A percentile compares a stretch with the other conserved stretches of the same genome.
phyloP scores from a whole-genome alignment of 2,888 invertebrate species.

The Arrhopalites spinosus region DNA sequence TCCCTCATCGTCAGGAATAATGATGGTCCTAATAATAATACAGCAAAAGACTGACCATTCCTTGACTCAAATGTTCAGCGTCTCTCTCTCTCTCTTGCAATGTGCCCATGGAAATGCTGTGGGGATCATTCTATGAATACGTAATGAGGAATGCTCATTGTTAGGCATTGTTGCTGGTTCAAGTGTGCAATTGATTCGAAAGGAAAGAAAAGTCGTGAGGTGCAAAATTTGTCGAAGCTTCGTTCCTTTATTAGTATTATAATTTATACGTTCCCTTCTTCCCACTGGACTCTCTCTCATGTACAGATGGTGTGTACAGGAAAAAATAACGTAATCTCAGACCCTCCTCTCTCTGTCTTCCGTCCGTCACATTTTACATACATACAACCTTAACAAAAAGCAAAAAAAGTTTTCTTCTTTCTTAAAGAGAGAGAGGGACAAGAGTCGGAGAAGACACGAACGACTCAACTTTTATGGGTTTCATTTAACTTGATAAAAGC shows the following conservation, averaged over 20 bases:
- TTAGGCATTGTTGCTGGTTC: conserved; percentile 23
- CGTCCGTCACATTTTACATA: not conserved
- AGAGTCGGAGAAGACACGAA: conserved; percentile 8
- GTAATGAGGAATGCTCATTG: conserved; percentile 31
- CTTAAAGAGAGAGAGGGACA: too few species aligned
- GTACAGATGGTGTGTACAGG: not conserved
- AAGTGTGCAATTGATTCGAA: conserved; percentile 37
- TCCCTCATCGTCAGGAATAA: conserved; percentile 21
- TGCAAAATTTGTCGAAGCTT: conserved; percentile 43
- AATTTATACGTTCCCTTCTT: not conserved
- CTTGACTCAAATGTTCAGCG: not conserved
- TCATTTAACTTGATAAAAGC: conserved; percentile 18
- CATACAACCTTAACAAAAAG: too few species aligned
- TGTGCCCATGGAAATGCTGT: conserved; percentile 13
- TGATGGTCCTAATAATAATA: conserved; percentile 35
- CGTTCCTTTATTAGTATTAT: conserved; percentile 36
- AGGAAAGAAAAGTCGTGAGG: conserved; percentile 34
- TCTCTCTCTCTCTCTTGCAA: not conserved
- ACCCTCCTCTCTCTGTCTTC: not conserved
- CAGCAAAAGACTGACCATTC: conserved; percentile 33
- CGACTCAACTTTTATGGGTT: conserved; percentile 20
- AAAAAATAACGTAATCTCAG: not conserved
- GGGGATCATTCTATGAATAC: conserved; percentile 32
- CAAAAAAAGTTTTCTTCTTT: too few species aligned
- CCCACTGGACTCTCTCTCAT: too few species aligned